Base-by-base conservation (phyloP, 2,888 invertebrate genomes). In the Epistrophe eligans region DNA sequence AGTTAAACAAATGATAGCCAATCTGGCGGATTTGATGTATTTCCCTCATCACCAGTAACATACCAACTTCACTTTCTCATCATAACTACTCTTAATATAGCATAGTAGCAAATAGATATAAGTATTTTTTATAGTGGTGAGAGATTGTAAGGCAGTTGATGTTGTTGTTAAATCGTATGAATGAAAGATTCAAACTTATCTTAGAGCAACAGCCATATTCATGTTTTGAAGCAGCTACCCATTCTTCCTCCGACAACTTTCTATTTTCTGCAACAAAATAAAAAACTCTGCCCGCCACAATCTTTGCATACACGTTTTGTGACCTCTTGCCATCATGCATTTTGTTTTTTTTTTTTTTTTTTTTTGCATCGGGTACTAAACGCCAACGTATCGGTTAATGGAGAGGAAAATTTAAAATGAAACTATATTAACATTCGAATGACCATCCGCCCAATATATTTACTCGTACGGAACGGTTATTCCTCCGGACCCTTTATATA, bases 201-300 rank as follows among this genome's bases (percentile, higher is more conserved):
- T 76, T 50, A 70, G 58, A 58, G 62, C 57, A 83, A 50, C 48
- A 74, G 43, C 19, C 52, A 70, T 52, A 60, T 77, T 77, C 62
- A 82, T 62, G 60, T 84, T 66, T 79, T 19, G 35, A 71, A 58
- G 74, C n/a, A 45, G 11, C 13, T 79, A 45, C 40, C 62, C 77
- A 74, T 66, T 83, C 64, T 43, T 72, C 79, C 83, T 66, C 79
- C 66, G 58, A 40, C 58, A 82, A 87, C 87, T 87, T 87, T 87
- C 83, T 87, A 82, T 72, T 83, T 83, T 79, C 43, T 82, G 74
- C 45, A 40, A 55, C 58, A 80, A 83, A 62, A 62, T 45, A 67
- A 84, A 84, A 77, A 55, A 52, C 60, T 77, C 10, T 19, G 38
- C 66, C 76, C 76, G 80, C 48, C 45, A 62, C 38, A 64, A 57